Conservation (phyloP, 1,140 invertebrate species). For the Leptonema lineaticorne region DNA sequence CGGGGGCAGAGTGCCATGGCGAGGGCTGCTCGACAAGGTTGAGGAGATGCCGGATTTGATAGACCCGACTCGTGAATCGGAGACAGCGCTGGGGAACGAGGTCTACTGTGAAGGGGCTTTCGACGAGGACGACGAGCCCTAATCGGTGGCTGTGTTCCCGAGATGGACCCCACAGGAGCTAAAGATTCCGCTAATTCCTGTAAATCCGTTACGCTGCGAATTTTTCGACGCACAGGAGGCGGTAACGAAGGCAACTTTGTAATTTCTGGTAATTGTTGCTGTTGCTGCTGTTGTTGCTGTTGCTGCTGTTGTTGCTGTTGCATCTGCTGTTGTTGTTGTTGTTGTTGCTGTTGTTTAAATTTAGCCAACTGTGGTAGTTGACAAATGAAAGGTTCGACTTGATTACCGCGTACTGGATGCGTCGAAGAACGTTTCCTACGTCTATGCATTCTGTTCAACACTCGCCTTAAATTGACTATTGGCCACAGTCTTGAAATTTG, state of each 20-base stretch:
- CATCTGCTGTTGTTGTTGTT: constrained; percentile 34
- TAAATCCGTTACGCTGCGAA: constrained; percentile 47
- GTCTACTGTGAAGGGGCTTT: constrained; percentile 53
- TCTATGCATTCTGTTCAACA: constrained; percentile 39
- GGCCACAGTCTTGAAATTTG: constrained; percentile 45
- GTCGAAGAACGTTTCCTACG: constrained; percentile 37
- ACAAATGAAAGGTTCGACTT: constrained; percentile 45
- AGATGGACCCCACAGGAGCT: constrained; percentile 42
- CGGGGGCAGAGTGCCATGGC: constrained; percentile 36
- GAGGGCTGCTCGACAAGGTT: constrained; percentile 49
- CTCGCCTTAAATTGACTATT: constrained; percentile 48
- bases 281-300: constrained; percentile 35
- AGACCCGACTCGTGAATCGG: constrained; percentile 73
- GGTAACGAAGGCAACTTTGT: constrained; percentile 51
- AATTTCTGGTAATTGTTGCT: constrained; percentile 6
- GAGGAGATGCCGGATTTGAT: constrained; percentile 69
- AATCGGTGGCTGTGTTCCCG: constrained; percentile 23
- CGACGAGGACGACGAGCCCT: constrained; percentile 45
- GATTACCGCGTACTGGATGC: constrained; percentile 44
- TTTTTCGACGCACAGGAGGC: constrained; percentile 53
- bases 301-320: constrained; percentile 47
- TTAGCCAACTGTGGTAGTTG: constrained; percentile 12
- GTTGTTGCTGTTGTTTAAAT: constrained; percentile 37
- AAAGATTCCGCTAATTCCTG: constrained; percentile 57
- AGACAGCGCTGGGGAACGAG: constrained; percentile 62